Evolutionary conservation across 2,797 vertebrate species (phyloP).

Genomic region (Paedocypris micromegethes): DNA sequence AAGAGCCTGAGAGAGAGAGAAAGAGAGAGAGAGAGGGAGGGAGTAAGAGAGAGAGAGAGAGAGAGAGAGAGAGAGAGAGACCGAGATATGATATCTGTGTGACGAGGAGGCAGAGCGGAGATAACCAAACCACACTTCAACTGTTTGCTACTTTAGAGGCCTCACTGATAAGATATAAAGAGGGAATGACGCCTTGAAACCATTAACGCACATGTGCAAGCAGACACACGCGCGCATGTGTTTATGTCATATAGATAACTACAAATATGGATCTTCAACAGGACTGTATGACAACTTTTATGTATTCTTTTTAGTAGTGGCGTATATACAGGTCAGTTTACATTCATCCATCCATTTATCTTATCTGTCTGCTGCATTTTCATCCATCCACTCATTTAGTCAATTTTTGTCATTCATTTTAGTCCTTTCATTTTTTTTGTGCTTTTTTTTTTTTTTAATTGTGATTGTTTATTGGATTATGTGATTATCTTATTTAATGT

Average conservation of each 20-base stretch:
- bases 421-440: too few species aligned
- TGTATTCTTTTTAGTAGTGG: too few species aligned
- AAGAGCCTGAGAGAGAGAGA: constrained; percentile 11
- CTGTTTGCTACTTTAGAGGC: constrained; percentile 45
- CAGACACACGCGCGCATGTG: neutral
- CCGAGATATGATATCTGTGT: constrained; percentile 52
- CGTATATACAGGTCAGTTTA: too few species aligned
- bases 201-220: constrained; percentile 35
- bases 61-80: constrained; percentile 30
- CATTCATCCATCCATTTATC: too few species aligned
- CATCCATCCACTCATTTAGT: too few species aligned
- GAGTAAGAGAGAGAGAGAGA: constrained; percentile 14
- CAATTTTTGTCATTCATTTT: too few species aligned
- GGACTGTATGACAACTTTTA: too few species aligned
- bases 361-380: too few species aligned
- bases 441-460: too few species aligned
- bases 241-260: neutral
- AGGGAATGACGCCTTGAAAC: constrained; percentile 39
- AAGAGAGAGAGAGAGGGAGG: neutral
- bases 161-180: constrained; percentile 49
- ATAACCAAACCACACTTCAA: constrained; percentile 46
- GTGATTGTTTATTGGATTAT: too few species aligned
- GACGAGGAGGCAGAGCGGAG: constrained; percentile 43
- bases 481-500: too few species aligned
- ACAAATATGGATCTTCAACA: neutral